Conservation (phyloP, 2,888 invertebrate genomes). For the Apoderus coryli region DNA sequence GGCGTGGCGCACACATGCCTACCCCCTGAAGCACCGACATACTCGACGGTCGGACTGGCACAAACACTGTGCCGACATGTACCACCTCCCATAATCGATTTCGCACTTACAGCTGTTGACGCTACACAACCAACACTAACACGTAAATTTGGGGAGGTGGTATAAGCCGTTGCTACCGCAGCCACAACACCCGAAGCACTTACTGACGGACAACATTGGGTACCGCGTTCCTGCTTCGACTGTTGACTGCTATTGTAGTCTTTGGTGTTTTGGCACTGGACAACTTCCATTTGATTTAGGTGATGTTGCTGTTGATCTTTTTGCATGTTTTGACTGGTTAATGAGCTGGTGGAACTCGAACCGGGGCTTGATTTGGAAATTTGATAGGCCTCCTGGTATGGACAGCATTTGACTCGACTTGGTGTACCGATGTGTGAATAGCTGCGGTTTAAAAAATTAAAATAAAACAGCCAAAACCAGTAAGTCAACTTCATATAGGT, state of each 20-base stretch:
- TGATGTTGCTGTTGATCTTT: conserved; percentile 14
- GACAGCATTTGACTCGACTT: conserved; percentile 30
- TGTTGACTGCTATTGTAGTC: no score
- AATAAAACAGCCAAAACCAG: no score
- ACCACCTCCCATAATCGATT: conserved; percentile 22
- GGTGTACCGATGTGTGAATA: conserved; percentile 27
- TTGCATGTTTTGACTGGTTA: conserved; percentile 33
- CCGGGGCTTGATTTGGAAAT: conserved; percentile 34
- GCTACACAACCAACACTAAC: no score
- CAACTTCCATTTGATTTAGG: no score
- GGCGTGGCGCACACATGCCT: conserved; percentile 36
- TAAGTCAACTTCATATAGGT: no score
- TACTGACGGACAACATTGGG: no score
- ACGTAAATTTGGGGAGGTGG: no score
- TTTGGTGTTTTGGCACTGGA: conserved; percentile 31
- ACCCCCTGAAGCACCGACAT: conserved; percentile 48
- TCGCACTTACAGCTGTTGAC: conserved; percentile 24
- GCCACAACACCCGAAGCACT: no score
- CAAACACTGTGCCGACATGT: conserved; percentile 36
- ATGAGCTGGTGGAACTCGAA: conserved; percentile 34
- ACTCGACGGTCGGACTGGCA: conserved; percentile 37
- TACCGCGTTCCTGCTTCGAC: no score
- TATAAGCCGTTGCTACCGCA: no score
- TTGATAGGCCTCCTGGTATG: conserved; percentile 29
- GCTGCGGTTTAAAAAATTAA: no score